Evolutionary conservation across 2,113 vertebrate species (phyloP).

Genomic region (Monarcha castaneiventris): DNA sequence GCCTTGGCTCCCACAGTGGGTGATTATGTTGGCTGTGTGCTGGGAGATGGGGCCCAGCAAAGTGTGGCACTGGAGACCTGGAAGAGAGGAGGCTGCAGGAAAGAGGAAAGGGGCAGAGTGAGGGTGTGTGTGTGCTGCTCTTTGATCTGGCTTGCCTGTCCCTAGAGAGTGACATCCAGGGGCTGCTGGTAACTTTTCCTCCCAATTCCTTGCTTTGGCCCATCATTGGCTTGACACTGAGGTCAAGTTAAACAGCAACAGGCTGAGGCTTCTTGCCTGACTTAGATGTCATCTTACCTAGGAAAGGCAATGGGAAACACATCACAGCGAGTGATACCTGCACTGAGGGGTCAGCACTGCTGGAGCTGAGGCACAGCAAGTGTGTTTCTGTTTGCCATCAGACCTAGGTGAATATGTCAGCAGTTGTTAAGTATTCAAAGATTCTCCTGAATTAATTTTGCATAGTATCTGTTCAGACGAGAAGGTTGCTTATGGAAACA

Average conservation of each 20-base stretch:
- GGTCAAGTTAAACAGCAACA: not conserved
- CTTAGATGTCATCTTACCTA: not conserved
- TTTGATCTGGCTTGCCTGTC: not conserved
- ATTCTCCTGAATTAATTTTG: not conserved
- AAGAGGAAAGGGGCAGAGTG: not conserved
- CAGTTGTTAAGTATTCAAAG: not conserved
- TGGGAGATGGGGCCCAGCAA: not conserved
- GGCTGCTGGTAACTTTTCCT: not conserved
- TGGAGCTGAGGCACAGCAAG: not conserved
- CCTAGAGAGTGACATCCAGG: not conserved
- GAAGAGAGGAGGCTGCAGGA: not conserved
- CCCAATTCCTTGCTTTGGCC: not conserved
- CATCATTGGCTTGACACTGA: not conserved
- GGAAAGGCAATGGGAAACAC: not conserved
- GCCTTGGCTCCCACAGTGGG: not conserved
- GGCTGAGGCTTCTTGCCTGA: not conserved
- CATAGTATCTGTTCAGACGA: not conserved
- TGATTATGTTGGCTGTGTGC: not conserved
- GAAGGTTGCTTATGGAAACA: not conserved
- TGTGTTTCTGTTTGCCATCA: not conserved
- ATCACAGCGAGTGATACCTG: not conserved
- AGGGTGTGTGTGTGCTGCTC: not conserved
- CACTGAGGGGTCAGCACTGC: not conserved
- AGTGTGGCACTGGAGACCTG: not conserved
- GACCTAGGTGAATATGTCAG: not conserved